Base-by-base conservation (phyloP, 2,113 vertebrate species). In the Macquaria australasica region DNA sequence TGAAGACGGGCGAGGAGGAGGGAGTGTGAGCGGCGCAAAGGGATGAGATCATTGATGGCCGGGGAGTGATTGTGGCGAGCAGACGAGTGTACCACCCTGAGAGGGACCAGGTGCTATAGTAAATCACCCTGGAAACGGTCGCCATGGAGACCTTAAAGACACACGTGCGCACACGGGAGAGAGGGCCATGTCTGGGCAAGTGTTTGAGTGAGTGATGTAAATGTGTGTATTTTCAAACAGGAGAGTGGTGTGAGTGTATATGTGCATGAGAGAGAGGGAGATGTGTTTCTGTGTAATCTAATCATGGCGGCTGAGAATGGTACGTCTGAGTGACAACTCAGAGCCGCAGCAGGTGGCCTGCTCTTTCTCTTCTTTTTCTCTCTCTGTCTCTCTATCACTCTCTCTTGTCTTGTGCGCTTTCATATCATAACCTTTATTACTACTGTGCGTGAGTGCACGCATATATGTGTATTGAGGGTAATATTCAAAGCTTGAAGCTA, bases 61-160 rank as follows among this genome's bases (percentile, higher is more conserved):
- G 45, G 91, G 90, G 85, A 93, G 89, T 28, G 83, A 88, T 82
- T 76, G 92, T 85, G 91, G 89, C 48, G 74, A 87, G 89, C 84
- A 81, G 88, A 85, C 76, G 81, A 88, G 90, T 53, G 82, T 79
- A 91, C 93, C 93, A 93, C 93, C 93, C 91, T 81, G 89, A 92
- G 93, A 93, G 91, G 89, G 89, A 92, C 91, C 94, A 94, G 94
- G 93, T 94, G 94, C 90, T 94, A 83, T 88, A 68, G 88, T 92
- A 89, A 87, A 94, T 95, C 91, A 92, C 92, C 89, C 78, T 95
- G 94, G 93, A 92, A 93, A 94, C 93, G 16, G 92, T 95, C 72
- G 70, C 90, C 88, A 94, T 93, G 94, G 94, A 90, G 85, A 95
- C 94, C 92, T 94, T 93, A 93, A 93, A 94, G 93, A 83, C 87